Conservation (phyloP, 2,888 invertebrate genomes). For the Lasiommata megera region DNA sequence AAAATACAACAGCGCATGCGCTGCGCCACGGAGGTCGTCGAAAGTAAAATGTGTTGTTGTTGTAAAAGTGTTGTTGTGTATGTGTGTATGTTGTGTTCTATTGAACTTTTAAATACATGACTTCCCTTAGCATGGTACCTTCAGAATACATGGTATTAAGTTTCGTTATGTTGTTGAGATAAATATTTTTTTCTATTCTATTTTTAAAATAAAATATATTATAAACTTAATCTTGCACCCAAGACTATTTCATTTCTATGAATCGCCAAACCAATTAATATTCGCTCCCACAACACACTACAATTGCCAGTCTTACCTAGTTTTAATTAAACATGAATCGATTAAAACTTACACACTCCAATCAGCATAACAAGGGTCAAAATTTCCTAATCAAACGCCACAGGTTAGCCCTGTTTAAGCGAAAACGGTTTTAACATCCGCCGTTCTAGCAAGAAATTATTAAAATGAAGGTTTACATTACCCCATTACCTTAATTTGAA, state of each 20-base stretch:
- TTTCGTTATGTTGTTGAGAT: too few relatives aligned
- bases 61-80: too few relatives aligned
- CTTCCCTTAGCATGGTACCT: too few relatives aligned
- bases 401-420: constrained; percentile 22
- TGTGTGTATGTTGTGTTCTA: too few relatives aligned
- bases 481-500: constrained; percentile 22
- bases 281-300: background rate
- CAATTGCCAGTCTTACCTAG: background rate
- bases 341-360: constrained; percentile 8
- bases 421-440: constrained; percentile 23
- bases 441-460: constrained; percentile 28
- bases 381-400: constrained; percentile 24
- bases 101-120: too few relatives aligned
- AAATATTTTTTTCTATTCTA: too few relatives aligned
- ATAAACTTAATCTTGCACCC: too few relatives aligned
- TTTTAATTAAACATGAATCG: constrained; percentile 11
- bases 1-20: too few relatives aligned
- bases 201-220: too few relatives aligned
- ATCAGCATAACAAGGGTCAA: constrained; percentile 20
- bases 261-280: background rate
- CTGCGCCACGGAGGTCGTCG: too few relatives aligned
- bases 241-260: background rate
- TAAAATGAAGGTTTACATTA: constrained; percentile 28
- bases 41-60: too few relatives aligned
- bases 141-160: too few relatives aligned